Conservation (phyloP, 1,140 invertebrate species). For the Drosophila ananassae region DNA sequence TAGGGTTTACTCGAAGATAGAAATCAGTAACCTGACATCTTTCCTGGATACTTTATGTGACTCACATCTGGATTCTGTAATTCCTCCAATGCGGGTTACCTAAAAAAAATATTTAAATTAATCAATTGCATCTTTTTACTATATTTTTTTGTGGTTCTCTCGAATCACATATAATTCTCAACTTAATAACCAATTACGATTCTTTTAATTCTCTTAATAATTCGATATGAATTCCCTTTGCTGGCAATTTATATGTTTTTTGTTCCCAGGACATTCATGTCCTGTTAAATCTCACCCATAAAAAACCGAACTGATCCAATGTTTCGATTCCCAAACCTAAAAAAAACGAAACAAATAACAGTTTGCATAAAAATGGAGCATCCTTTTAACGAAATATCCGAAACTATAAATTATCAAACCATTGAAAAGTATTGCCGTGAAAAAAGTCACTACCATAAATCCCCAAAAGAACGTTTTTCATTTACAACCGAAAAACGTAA, state of each 20-base stretch:
- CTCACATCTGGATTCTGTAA: conserved; percentile 22
- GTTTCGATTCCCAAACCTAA: conserved; percentile 11
- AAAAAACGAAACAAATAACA: conserved; percentile 6
- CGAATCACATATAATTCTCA: not conserved
- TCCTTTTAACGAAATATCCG: conserved; percentile 45
- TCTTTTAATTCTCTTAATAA: conserved; percentile 22
- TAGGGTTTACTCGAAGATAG: conserved; percentile 50
- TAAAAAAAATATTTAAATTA: not conserved
- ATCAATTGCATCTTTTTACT: not conserved
- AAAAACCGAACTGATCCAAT: conserved; percentile 41
- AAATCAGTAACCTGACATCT: conserved; percentile 61
- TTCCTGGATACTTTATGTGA: conserved; percentile 63
- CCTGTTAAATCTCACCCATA: conserved; percentile 48
- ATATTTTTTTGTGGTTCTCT: too few species aligned
- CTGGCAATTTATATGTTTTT: conserved; percentile 19
- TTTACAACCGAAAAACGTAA: conserved; percentile 73
- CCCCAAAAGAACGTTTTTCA: conserved; percentile 71
- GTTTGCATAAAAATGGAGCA: conserved; percentile 30
- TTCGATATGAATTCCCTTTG: conserved; percentile 27
- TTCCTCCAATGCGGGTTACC: not conserved
- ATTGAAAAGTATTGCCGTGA: conserved; percentile 56
- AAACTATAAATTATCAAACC: conserved; percentile 74
- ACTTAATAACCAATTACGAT: conserved; percentile 27
- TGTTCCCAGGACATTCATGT: conserved; percentile 33
- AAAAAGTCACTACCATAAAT: conserved; percentile 59